These are phyloP conservation scores for Microtus richardsoni DNA, from an alignment of 2,113 vertebrate genomes.

Conservation along the genomic window DNA sequence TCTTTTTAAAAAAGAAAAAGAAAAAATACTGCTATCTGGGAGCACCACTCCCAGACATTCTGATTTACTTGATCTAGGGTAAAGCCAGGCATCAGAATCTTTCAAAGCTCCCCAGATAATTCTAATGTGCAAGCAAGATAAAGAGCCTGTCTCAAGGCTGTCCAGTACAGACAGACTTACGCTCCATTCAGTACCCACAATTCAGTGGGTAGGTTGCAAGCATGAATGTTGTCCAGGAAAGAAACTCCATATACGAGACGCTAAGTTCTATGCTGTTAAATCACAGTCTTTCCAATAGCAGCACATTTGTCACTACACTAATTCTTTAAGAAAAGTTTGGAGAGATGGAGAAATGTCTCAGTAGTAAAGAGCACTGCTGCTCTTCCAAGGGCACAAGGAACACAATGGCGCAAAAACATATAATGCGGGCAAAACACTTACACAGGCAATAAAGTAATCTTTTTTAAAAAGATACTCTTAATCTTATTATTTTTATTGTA, in stretches of 20 bases:
- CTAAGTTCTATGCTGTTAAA: background rate
- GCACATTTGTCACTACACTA: background rate
- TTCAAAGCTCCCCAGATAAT: conserved; percentile 22
- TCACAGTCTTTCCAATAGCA: conserved; percentile 4
- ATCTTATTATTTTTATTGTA: background rate
- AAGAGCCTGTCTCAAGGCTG: background rate
- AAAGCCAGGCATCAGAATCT: background rate
- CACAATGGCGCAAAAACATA: background rate
- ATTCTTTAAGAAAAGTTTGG: background rate
- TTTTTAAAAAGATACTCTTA: background rate
- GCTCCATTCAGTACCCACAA: background rate
- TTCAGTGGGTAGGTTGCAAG: background rate
- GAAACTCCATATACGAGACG: background rate
- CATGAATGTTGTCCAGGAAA: background rate
- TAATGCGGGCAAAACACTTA: background rate
- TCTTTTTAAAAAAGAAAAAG: background rate
- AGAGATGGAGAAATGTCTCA: background rate
- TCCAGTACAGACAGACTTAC: background rate
- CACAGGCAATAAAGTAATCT: background rate
- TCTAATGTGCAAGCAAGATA: background rate
- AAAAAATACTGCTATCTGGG: background rate
- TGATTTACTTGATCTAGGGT: background rate
- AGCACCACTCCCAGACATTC: background rate
- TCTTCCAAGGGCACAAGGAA: background rate
- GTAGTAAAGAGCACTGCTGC: background rate